Evolutionary conservation across 2,888 invertebrate genomes (phyloP).

Genomic region (Hypomecis punctinalis): DNA sequence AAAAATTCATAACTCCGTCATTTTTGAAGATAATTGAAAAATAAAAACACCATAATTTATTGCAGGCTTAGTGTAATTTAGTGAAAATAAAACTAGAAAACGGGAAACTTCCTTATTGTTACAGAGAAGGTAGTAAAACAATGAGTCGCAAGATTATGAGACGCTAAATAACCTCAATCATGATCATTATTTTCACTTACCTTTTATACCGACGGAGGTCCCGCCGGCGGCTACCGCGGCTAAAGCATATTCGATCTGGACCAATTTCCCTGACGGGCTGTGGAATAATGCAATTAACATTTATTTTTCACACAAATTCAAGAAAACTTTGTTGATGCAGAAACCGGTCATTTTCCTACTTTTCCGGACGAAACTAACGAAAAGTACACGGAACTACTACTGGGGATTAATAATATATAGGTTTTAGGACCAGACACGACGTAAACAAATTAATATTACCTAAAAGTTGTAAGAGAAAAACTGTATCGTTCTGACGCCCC

Average conservation of each 20-base stretch:
- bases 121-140: background rate
- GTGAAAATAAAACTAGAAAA: too few species aligned
- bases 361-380: background rate
- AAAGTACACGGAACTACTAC: background rate
- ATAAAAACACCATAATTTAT: too few species aligned
- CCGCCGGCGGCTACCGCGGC: constrained; percentile 99
- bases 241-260: constrained; percentile 99
- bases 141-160: constrained; percentile 11
- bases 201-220: constrained; percentile 99
- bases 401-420: constrained; percentile 3
- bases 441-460: constrained; percentile 74
- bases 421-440: constrained; percentile 28
- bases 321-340: constrained; percentile 28
- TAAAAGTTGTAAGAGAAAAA: constrained; percentile 94
- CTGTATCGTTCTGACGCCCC: constrained; percentile 98
- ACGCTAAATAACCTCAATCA: constrained; percentile 56
- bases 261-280: constrained; percentile 99
- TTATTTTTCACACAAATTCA: constrained; percentile 35
- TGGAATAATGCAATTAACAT: constrained; percentile 58
- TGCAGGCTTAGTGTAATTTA: too few species aligned
- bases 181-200: constrained; percentile 73
- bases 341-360: constrained; percentile 22
- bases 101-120: too few species aligned
- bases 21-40: too few species aligned
- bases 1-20: too few species aligned